Conservation (phyloP, 1,140 invertebrate species). For the Papilio polytes region DNA sequence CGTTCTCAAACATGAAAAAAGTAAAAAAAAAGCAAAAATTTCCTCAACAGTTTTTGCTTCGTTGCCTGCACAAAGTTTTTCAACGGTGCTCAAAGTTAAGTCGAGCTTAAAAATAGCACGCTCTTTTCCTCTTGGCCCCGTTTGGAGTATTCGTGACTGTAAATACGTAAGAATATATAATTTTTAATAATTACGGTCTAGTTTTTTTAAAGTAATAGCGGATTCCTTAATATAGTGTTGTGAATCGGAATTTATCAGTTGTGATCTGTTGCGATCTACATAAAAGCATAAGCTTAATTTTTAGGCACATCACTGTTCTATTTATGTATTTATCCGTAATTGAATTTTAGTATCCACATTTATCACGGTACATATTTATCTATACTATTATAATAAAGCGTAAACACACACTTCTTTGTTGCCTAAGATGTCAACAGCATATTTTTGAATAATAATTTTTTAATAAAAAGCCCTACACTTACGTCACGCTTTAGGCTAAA, state of each 20-base stretch:
- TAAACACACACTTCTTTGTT: too few relatives aligned
- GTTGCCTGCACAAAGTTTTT: conserved; percentile 20
- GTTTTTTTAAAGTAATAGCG: neutral
- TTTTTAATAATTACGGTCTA: neutral
- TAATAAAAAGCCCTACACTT: too few relatives aligned
- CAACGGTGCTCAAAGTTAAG: conserved; percentile 11
- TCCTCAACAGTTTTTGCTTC: conserved; percentile 8
- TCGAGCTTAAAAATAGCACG: conserved; percentile 20
- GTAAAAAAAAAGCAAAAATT: neutral
- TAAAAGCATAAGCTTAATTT: neutral
- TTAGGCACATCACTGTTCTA: neutral
- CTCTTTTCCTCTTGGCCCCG: conserved; percentile 19
- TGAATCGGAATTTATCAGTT: too few relatives aligned
- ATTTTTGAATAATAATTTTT: too few relatives aligned
- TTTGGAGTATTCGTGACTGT: conserved; percentile 3
- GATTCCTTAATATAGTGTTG: neutral
- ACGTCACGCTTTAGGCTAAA: too few relatives aligned
- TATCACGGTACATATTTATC: neutral
- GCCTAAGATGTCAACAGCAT: too few relatives aligned
- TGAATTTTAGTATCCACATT: too few relatives aligned
- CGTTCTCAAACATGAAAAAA: neutral
- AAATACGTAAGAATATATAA: neutral
- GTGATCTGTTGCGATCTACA: too few relatives aligned
- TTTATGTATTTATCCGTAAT: neutral
- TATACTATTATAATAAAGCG: too few relatives aligned